Base-by-base conservation (phyloP, 2,113 vertebrate species). In the Hippolais icterina region DNA sequence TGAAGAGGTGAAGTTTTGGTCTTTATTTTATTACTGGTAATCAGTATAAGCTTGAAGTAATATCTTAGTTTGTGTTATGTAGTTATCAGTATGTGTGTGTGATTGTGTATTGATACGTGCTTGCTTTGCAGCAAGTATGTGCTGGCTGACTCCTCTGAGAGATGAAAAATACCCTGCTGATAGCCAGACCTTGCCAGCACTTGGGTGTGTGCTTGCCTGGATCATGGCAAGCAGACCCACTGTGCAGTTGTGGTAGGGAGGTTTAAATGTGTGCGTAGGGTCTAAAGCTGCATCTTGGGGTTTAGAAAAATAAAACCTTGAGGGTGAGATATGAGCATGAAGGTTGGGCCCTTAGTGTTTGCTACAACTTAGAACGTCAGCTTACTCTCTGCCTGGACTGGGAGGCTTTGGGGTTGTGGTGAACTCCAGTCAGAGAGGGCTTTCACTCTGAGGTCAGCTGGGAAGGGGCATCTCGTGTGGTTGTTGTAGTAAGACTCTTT, bases 361-460 rank as follows among this genome's bases (percentile, higher is more conserved):
- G 1, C 39, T 87, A 10, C 42, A 59, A 0, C 39, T 87, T 52
- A 10, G 11, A 27, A 27, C 0, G 0, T 71, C 33, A 14, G 27
- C 0, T 0, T 27, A 2, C 5, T 71, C 28, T 56, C 18, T 54
- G 39, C 1, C 0, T 54, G 35, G 76, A 31, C 29, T 3, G n/a
- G 14, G 13, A 37, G 56, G 33, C 35, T 86, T 83, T 6, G 13
- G 24, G 50, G 16, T 49, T 78, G 56, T 54, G 56, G 6, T 14
- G 20, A 12, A 1, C 49, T 75, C 42, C 61, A 37, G 15, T 37
- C 20, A 4, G 13, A 50, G 23, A 47, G 9, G 8, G 14, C 33
- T 86, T 74, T 52, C 17, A 20, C 41, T 89, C 39, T 0, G 0
- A 4, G 20, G 14, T 70, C 42, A 16, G 4, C 54, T 78, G 25